Evolutionary conservation across 1,140 invertebrate species (phyloP).

Genomic region (Pinna nobilis): DNA sequence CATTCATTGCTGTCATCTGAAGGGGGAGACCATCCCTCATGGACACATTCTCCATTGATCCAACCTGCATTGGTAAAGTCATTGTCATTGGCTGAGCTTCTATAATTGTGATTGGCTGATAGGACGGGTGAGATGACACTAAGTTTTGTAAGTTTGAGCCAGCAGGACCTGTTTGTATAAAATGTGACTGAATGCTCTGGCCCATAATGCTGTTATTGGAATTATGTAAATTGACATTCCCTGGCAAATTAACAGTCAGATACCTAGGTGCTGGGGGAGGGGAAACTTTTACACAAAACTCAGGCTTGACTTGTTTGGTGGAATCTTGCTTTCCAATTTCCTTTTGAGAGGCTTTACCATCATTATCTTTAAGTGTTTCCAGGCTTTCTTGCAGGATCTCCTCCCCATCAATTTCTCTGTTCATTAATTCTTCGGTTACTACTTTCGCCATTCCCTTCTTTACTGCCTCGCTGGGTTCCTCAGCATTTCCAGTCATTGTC

Average conservation of each 20-base stretch:
- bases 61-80: conserved; percentile 37
- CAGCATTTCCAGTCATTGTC: not conserved
- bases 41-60: conserved; percentile 47
- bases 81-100: conserved; percentile 59
- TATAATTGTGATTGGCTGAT: conserved; percentile 66
- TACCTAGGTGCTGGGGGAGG: conserved; percentile 36
- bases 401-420: not conserved
- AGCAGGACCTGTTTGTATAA: conserved; percentile 54
- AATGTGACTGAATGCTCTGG: conserved; percentile 59
- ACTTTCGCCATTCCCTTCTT: not conserved
- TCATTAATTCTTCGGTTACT: not conserved
- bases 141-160: conserved; percentile 29
- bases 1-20: conserved; percentile 27
- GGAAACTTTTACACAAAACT: conserved; percentile 51
- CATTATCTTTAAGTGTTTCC: not conserved
- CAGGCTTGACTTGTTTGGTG: conserved; percentile 30
- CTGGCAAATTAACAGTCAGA: conserved; percentile 21
- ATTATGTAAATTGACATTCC: no score
- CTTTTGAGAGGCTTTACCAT: not conserved
- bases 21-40: conserved; percentile 33
- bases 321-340: not conserved
- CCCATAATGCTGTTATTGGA: conserved; percentile 42
- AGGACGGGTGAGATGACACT: conserved; percentile 36
- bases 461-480: not conserved
- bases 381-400: not conserved